These are phyloP conservation scores for Lymantria dispar DNA, from an alignment of 2,888 invertebrate genomes.

Conservation along the genomic window DNA sequence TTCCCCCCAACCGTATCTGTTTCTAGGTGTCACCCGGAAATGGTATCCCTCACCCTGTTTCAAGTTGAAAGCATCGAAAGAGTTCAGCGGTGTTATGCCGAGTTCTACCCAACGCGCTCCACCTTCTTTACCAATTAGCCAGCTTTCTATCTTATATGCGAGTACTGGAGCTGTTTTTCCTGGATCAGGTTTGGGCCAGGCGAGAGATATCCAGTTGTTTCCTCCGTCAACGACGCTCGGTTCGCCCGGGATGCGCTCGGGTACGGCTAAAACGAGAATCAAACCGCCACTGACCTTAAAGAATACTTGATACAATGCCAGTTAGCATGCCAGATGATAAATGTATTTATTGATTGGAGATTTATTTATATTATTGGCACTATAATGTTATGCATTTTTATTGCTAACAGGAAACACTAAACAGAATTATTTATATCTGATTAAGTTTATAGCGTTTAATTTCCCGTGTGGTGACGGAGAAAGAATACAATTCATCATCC, in stretches of 20 bases:
- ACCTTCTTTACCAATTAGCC: slow-evolving; percentile 90
- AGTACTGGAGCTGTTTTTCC: slow-evolving; percentile 87
- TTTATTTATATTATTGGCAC: slow-evolving; percentile 26
- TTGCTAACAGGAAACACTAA: not conserved
- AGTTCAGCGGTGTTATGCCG: slow-evolving; percentile 90
- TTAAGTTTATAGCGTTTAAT: no score
- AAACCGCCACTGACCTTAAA: slow-evolving; percentile 64
- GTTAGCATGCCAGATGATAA: slow-evolving; percentile 52
- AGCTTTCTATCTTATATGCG: slow-evolving; percentile 91
- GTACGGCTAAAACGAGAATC: slow-evolving; percentile 86
- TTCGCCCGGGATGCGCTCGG: slow-evolving; percentile 89
- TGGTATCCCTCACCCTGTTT: slow-evolving; percentile 91
- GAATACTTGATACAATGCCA: slow-evolving; percentile 65
- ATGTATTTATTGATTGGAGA: slow-evolving; percentile 40
- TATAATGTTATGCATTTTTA: slow-evolving; percentile 7
- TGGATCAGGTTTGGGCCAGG: slow-evolving; percentile 90
- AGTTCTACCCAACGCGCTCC: slow-evolving; percentile 93
- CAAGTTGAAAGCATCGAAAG: slow-evolving; percentile 92
- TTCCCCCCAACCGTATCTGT: slow-evolving; percentile 95
- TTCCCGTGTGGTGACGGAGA: no score
- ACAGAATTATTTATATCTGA: no score
- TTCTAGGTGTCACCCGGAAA: slow-evolving; percentile 93
- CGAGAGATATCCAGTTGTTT: slow-evolving; percentile 90
- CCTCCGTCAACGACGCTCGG: slow-evolving; percentile 92
- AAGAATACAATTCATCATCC: no score